A percentile compares a stretch with the other conserved stretches of the same genome.
These are phyloP conservation scores for Chironomus striatipennis DNA, from an alignment of 1,140 invertebrate species.

Conservation along the genomic window DNA sequence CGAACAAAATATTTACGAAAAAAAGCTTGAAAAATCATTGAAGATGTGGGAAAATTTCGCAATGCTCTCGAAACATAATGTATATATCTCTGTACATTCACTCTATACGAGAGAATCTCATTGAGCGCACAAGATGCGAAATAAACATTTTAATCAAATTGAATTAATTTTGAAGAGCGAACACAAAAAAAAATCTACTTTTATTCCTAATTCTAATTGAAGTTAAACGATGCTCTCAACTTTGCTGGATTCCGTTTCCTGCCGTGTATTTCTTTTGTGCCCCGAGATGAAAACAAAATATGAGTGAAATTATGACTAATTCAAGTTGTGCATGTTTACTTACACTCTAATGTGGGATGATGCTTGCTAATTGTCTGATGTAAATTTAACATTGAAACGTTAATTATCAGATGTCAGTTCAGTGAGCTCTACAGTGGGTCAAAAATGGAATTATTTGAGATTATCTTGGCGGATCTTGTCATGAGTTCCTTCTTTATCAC, in stretches of 20 bases:
- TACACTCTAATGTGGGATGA: background rate
- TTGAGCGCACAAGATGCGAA: constrained; percentile 20
- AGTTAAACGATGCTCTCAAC: constrained; percentile 11
- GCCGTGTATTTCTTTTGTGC: background rate
- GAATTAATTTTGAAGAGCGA: constrained; percentile 22
- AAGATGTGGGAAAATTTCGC: constrained; percentile 12
- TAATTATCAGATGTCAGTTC: background rate
- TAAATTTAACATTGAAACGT: constrained; percentile 8
- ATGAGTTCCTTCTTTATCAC: too few relatives aligned
- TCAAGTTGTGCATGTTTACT: too few relatives aligned
- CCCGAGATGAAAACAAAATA: too few relatives aligned
- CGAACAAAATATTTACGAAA: background rate
- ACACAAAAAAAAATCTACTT: constrained; percentile 7
- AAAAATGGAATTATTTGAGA: too few relatives aligned
- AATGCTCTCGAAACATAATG: background rate
- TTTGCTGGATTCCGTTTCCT: constrained; percentile 3
- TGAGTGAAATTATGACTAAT: background rate
- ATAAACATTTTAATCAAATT: constrained; percentile 24
- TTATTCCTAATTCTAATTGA: constrained; percentile 19
- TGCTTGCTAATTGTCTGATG: constrained; percentile 14
- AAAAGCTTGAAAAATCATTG: constrained; percentile 2
- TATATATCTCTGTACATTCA: background rate
- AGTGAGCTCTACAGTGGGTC: too few relatives aligned
- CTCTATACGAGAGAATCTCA: background rate
- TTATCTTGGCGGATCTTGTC: too few relatives aligned